Evolutionary conservation across 2,113 vertebrate genomes (phyloP).

Genomic region (Lepus americanus): DNA sequence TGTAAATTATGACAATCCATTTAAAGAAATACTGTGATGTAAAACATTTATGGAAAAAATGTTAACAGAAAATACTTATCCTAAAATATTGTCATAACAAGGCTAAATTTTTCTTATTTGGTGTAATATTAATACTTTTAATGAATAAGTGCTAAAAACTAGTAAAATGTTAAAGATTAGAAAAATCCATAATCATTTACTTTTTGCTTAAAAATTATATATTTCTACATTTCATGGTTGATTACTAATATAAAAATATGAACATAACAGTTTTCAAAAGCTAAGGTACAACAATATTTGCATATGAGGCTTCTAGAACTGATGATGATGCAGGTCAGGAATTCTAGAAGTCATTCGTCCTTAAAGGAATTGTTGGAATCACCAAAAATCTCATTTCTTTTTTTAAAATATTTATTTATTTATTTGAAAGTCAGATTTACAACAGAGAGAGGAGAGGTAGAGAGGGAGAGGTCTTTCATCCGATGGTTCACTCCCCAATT

Average conservation of each 20-base stretch:
- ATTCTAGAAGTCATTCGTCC: not conserved
- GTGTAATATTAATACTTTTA: constrained; percentile 26
- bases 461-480: too few species aligned
- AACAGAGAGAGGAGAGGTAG: too few species aligned
- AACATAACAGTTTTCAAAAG: not conserved
- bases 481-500: too few species aligned
- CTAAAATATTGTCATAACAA: not conserved
- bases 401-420: too few species aligned
- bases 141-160: not conserved
- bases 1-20: not conserved
- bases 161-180: not conserved
- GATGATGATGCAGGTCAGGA: not conserved
- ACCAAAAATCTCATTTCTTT: not conserved
- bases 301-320: not conserved
- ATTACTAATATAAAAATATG: constrained; percentile 23
- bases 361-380: constrained; percentile 12
- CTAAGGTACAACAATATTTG: not conserved
- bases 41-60: constrained; percentile 53
- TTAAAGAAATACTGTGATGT: not conserved
- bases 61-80: not conserved
- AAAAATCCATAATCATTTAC: not conserved
- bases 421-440: too few species aligned
- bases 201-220: not conserved
- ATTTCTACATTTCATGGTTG: constrained; percentile 19
- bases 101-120: constrained; percentile 24